phyloP scores from a whole-genome alignment of 2,113 vertebrate species.

The Sphyrna mokarran region DNA sequence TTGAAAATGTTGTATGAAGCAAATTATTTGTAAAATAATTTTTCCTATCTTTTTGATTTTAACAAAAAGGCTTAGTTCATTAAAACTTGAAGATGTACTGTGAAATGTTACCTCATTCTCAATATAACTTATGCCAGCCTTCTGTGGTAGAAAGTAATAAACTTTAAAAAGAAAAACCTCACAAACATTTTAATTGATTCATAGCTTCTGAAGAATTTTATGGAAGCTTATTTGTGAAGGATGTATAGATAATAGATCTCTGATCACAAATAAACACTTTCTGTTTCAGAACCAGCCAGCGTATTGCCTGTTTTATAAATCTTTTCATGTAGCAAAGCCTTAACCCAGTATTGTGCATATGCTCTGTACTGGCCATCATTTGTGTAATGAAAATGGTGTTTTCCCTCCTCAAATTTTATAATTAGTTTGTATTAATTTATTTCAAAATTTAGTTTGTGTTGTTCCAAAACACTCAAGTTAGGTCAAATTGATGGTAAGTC shows the following conservation, averaged over 20 bases:
- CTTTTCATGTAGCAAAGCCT: conserved; percentile 30
- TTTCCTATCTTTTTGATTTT: conserved; percentile 76
- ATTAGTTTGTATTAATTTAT: neutral
- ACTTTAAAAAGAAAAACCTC: conserved; percentile 48
- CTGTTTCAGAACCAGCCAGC: conserved; percentile 75
- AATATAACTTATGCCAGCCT: conserved; percentile 80
- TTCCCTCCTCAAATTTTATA: neutral
- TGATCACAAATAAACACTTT: conserved; percentile 86
- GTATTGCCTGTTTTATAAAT: conserved; percentile 59
- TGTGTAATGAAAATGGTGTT: conserved; percentile 25
- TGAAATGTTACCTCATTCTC: conserved; percentile 97
- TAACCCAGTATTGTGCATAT: conserved; percentile 35
- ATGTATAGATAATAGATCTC: conserved; percentile 83
- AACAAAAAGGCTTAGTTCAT: conserved; percentile 76
- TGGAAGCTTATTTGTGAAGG: conserved; percentile 75
- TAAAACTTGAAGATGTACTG: conserved; percentile 97
- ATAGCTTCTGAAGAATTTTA: conserved; percentile 73
- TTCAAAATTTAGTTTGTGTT: neutral
- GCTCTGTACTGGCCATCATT: conserved; percentile 36
- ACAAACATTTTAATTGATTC: conserved; percentile 63
- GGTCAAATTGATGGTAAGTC: neutral
- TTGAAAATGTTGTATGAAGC: conserved; percentile 70
- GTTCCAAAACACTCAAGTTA: neutral
- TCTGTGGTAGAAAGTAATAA: conserved; percentile 63
- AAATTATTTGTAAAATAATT: conserved; percentile 77